phyloP scores from a whole-genome alignment of 1,140 invertebrate species.

The Temnothorax nylanderi region DNA sequence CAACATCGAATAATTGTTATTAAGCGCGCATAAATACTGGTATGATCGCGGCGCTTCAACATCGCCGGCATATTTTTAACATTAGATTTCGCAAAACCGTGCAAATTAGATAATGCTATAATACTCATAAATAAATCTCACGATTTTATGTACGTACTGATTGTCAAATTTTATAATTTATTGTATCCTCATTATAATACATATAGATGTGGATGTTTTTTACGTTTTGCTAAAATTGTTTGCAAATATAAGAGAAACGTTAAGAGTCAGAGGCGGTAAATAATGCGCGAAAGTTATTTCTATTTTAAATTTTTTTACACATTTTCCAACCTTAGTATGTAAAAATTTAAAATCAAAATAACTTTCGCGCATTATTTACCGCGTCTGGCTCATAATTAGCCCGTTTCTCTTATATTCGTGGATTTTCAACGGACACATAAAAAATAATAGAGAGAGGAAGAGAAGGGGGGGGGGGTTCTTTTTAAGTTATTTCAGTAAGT shows the following conservation, averaged over 20 bases:
- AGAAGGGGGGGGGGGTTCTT: background rate
- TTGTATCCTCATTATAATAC: background rate
- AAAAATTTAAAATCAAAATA: too few relatives aligned
- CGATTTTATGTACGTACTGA: background rate
- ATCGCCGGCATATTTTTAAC: conserved; percentile 31
- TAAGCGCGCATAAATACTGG: conserved; percentile 39
- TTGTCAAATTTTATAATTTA: background rate
- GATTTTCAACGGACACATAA: too few relatives aligned
- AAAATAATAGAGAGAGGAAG: background rate
- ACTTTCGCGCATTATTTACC: too few relatives aligned
- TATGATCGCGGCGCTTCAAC: background rate
- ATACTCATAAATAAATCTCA: conserved; percentile 10
- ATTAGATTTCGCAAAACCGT: conserved; percentile 1
- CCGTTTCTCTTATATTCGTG: too few relatives aligned
- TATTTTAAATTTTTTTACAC: too few relatives aligned
- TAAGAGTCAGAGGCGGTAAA: too few relatives aligned
- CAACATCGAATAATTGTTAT: conserved; percentile 51
- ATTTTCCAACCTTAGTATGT: too few relatives aligned
- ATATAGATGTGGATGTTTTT: background rate
- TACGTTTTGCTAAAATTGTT: background rate
- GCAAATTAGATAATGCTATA: conserved; percentile 20
- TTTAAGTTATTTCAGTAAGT: background rate
- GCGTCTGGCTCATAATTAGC: too few relatives aligned
- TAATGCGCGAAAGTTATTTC: too few relatives aligned
- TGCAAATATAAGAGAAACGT: too few relatives aligned